A percentile compares a stretch with the other conserved stretches of the same genome.
These are phyloP conservation scores for Plebejus anna DNA, from an alignment of 2,888 invertebrate genomes.

Conservation along the genomic window DNA sequence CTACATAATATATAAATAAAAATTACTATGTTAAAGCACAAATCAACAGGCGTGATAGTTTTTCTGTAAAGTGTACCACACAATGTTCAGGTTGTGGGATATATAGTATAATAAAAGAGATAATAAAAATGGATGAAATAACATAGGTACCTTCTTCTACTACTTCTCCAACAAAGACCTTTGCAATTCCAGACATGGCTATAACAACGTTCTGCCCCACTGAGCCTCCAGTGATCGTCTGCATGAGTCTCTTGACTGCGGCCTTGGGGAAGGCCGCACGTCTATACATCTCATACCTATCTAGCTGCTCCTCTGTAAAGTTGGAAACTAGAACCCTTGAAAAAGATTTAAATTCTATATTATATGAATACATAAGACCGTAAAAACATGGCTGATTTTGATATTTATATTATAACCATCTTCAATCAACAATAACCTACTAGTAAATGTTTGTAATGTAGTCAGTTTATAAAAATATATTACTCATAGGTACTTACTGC, in stretches of 20 bases:
- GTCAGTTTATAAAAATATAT: neutral
- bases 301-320: conserved; percentile 98
- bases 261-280: conserved; percentile 98
- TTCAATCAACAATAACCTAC: too few species aligned
- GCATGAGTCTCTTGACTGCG: conserved; percentile 97
- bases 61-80: too few species aligned
- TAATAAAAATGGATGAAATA: conserved; percentile 7
- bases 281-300: conserved; percentile 99
- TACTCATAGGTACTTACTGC: conserved; percentile 82
- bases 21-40: too few species aligned
- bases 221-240: conserved; percentile 97
- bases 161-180: conserved; percentile 99
- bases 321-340: conserved; percentile 96
- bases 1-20: too few species aligned
- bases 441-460: neutral
- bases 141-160: conserved; percentile 93
- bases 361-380: neutral
- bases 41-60: too few species aligned
- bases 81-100: too few species aligned
- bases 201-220: conserved; percentile 99
- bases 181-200: conserved; percentile 99
- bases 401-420: too few species aligned
- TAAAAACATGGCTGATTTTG: too few species aligned
- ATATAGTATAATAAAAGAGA: too few species aligned
- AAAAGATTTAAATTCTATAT: neutral